Evolutionary conservation across 2,888 invertebrate species (phyloP), one percentile per base, ranked within the genome.

Genomic region (Chrysomela aeneicollis): DNA sequence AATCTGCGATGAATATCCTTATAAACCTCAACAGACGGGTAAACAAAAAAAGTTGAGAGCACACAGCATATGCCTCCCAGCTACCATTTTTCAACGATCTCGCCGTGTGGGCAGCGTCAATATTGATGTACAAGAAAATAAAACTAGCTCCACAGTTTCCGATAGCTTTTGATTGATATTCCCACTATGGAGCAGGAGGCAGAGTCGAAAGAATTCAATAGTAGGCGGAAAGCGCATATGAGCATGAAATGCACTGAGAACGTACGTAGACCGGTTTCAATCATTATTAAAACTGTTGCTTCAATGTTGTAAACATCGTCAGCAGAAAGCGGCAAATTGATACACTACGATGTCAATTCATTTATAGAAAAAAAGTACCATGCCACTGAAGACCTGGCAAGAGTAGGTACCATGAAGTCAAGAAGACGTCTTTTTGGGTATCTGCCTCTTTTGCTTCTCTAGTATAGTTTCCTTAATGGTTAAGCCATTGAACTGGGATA

Each of bases 131-230:
- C 42, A 21, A 61, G 21, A 67, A 59, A 64, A 61, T 58, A 66
- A 67, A 68, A 68, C 65, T 61, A 66, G 68, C 66, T 68, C 63
- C 57, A 63, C 65, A 59, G 49, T 68, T 68, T 66, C 66, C 57
- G 61, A 68, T 66, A 66, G 62, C 50, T 49, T 63, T 67, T 67
- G 64, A 67, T 67, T 67, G 67, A 60, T 62, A 66, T 66, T 62
- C 59, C 54, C 37, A 66, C 59, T 47, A 62, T 42, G 57, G 58
- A 30, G 42, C 35, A 37, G 47, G 54, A 62, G 59, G 42, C 17
- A 15, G 42, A 42, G 19, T 35, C 37, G n/a, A 19, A 42, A 55
- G 55, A 55, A 32, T 47, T 26, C 17, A 18, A 32, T 49, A 18
- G 32, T 59, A 59, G 58, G 58, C 49, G 58, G 58, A 59, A 49